Percentiles rank a stretch among this genome's conserved stretches.
Evolutionary conservation across 1,140 invertebrate genomes (phyloP).

Genomic region (Hyphantria cunea): DNA sequence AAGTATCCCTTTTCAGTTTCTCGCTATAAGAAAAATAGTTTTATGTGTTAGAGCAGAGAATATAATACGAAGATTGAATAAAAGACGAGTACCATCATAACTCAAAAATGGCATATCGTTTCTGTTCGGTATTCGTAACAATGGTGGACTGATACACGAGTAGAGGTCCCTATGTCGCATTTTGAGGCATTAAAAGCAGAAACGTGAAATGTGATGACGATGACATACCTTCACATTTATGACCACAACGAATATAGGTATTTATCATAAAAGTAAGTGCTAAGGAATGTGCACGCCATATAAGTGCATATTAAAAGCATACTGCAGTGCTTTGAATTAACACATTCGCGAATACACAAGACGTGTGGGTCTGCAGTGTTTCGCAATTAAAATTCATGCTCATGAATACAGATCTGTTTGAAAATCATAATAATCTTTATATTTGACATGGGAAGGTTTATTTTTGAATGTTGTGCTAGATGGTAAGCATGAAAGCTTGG

Average conservation of each 20-base stretch:
- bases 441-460: constrained; percentile 31
- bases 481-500: constrained; percentile 40
- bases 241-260: constrained; percentile 5
- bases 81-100: no score
- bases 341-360: constrained; percentile 63
- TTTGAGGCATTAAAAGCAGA: no score
- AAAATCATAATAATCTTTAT: constrained; percentile 7
- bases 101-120: no score
- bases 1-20: no score
- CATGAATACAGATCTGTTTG: constrained; percentile 25
- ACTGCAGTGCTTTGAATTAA: constrained; percentile 63
- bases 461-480: constrained; percentile 30
- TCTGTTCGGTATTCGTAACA: no score
- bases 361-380: constrained; percentile 43
- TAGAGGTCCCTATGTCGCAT: no score
- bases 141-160: no score
- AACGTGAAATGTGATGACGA: no score
- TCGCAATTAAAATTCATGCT: constrained; percentile 64
- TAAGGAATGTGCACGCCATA: constrained; percentile 60
- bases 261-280: constrained; percentile 37
- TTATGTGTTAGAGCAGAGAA: no score
- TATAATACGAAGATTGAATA: no score
- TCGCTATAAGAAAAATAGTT: no score
- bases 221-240: constrained; percentile 15
- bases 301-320: constrained; percentile 54